Evolutionary conservation across 2,113 vertebrate genomes (phyloP), one percentile per base, ranked within the genome.

Genomic region (Callopanchax toddi): DNA sequence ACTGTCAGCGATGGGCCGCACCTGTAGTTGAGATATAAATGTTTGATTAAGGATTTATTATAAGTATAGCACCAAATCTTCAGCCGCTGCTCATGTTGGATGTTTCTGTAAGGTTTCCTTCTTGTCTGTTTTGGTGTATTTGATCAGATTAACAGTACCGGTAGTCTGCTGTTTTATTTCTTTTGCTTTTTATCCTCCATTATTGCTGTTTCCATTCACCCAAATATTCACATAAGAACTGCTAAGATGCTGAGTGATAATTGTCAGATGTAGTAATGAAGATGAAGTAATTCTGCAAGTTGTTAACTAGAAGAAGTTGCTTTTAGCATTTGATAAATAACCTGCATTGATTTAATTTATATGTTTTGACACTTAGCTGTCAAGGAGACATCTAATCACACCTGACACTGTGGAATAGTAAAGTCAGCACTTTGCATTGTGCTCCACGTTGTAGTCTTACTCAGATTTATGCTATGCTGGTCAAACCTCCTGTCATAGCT

Each of bases 401-500:
- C 43, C 51, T 55, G 69, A 81, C 55, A 48, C 1, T 23, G 11
- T 53, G 45, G 74, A 51, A 61, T 46, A 75, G 59, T 46, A 23
- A 67, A 59, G 73, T 10, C 61, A 67, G 49, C 23, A 53, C 29
- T 34, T 53, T 53, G 50, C 40, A 52, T 23, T 55, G 36, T 51
- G 32, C 36, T 36, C 26, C 39, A 54, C 50, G 65, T 64, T 59
- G 32, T 58, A 44, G 43, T 58, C 42, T 40, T 13, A 53, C 39
- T 46, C 36, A 52, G 40, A 61, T 79, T 42, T 60, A 40, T 67
- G 44, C 60, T 68, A 55, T 69, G 64, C 49, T 64, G 32, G 54
- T 74, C 16, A 71, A 37, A 45, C 46, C 36, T 67, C 34, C 45
- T 71, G 72, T 72, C 72, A 68, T 11, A 45, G 56, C 74, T 67